Evolutionary conservation across 2,113 vertebrate species (phyloP), one percentile per base, ranked within the genome.

Genomic region (Lepisosteus osseus): DNA sequence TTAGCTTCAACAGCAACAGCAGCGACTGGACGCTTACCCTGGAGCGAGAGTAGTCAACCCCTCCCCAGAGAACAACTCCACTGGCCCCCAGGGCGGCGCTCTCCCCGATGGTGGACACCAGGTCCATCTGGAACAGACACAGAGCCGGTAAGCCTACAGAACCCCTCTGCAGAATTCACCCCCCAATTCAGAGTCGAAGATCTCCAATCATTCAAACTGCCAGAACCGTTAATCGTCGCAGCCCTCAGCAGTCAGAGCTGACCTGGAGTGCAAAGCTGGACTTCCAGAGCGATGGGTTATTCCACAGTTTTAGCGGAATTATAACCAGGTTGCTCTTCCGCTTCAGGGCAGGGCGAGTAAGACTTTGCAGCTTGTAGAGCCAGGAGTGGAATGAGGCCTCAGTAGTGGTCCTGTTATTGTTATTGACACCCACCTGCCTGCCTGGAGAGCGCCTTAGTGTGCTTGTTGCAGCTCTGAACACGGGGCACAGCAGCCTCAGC

Each of bases 51-150:
- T 92, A 93, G 59, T 84, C 88, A 1, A 85, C 78, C 6, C 91
- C 89, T 1, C 93, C 93, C 93, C 93, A 94, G 68, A 94, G 87
- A 72, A 94, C 91, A 1, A 93, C 78, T n/a, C 92, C 93, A 5
- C 90, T 90, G 5, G 87, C 91, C 74, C 93, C 93, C 56, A 93
- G 78, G 8, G 93, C 91, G 11, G 93, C 89, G 57, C 91, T 93
- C 80, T 94, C 92, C 4, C 92, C 93, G 4, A 94, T 92, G 63
- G 89, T 93, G 73, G 90, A 89, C 66, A 92, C 83, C 75, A 94
- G 80, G 81, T 94, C 93, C 6, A 62, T 84, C 93, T 94, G 64
- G 59, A 57, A 78, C 42, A 76, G 4, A 69, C 6, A 77, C 14
- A 62, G 45, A 12, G 11, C 71, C 45, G 4, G 14, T 40, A 13